These are phyloP conservation scores for Trichopoda pennipes DNA, from an alignment of 2,888 invertebrate species.

Conservation along the genomic window DNA sequence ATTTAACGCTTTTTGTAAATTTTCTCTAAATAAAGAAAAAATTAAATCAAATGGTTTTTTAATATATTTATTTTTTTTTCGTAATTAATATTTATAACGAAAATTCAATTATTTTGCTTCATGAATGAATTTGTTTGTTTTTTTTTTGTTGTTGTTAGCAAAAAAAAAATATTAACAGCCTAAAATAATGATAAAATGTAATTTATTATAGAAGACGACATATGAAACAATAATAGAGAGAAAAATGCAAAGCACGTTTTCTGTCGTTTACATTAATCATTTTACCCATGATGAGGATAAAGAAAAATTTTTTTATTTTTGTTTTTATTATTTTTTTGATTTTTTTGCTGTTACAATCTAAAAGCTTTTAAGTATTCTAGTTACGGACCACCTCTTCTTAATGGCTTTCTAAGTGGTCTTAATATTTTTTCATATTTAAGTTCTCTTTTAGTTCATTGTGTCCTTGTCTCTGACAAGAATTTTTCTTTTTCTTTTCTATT, in stretches of 20 bases:
- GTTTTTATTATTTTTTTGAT: not conserved
- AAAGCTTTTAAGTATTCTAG: conserved; percentile 47
- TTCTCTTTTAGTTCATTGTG: conserved; percentile 5
- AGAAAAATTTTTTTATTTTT: not conserved
- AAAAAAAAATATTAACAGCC: not conserved
- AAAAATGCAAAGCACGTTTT: conserved; percentile 27
- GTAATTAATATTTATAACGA: conserved; percentile 16
- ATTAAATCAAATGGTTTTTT: not conserved
- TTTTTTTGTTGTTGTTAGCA: too few relatives aligned
- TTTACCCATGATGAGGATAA: not conserved
- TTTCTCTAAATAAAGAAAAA: not conserved
- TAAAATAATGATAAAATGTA: conserved; percentile 1
- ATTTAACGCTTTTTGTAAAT: not conserved
- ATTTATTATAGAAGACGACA: conserved; percentile 21
- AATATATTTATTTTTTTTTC: not conserved
- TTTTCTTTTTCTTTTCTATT: not conserved
- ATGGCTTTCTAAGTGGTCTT: conserved; percentile 21
- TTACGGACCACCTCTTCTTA: conserved; percentile 23
- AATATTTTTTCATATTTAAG: conserved; percentile 4
- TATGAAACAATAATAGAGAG: not conserved
- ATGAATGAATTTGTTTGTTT: not conserved
- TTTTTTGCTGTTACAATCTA: not conserved
- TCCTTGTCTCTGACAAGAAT: not conserved
- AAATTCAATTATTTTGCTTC: conserved; percentile 4
- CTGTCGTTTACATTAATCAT: conserved; percentile 23